Evolutionary conservation across 2,888 invertebrate genomes (phyloP), one percentile per base, ranked within the genome.

Genomic region (Pediacus dermestoides): DNA sequence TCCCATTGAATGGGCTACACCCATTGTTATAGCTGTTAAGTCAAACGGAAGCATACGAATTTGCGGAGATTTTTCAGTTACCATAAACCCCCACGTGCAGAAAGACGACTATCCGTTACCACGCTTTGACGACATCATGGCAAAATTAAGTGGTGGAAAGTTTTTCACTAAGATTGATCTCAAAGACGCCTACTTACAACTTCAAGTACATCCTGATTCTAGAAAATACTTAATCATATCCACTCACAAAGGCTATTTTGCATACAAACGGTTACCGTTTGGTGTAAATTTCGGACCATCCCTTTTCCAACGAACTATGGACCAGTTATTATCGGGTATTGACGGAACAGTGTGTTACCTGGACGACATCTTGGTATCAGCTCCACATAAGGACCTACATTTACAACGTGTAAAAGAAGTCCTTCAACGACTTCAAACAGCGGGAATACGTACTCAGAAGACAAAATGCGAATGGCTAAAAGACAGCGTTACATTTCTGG

Each of bases 31-130:
- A 4, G 49, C 57, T n/a, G 23, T 44, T 3, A 57, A 57, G 32
- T 40, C 22, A 9, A 46, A 58, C 37, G 50, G 52, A 2, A 34
- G 39, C 10, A 44, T 57, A 4, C 37, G 57, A n/a, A 47, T 58
- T 18, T 55, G 57, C 31, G 53, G 55, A 1, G 56, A 58, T 34
- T 57, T 55, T 18, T 46, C 45, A 31, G 30, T 26, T 16, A 65
- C 63, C 1, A 10, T 66, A 7, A 66, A 66, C 42, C 48, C 48
- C 3, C 34, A 42, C 13, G 27, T 61, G 8, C 55, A 13, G 9
- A 15, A 3, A 28, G n/a, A 28, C 10, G 3, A 12, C 7, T 28
- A 28, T 14, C 28, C 28, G 3, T 13, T 14, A 4, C 28, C 28
- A 3, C 8, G n/a, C 3, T 4, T 28, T 28, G 8, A 11, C 7